phyloP scores from a whole-genome alignment of 2,888 invertebrate species.

The Noctua janthe region DNA sequence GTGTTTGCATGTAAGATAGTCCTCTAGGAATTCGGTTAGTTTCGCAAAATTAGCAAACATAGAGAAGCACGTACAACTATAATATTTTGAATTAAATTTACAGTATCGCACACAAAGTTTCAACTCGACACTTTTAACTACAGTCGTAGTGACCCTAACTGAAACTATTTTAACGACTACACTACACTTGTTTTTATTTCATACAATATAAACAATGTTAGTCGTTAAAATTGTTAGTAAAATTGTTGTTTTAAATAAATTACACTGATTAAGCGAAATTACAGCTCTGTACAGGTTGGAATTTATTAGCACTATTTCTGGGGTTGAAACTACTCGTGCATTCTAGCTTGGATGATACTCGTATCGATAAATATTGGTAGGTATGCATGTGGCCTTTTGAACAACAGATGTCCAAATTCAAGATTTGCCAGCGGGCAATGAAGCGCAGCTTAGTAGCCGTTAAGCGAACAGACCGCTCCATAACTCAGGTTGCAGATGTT shows the following conservation, averaged over 20 bases:
- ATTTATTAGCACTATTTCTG: not conserved
- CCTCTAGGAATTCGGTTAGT: slow-evolving; percentile 10
- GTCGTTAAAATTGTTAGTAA: slow-evolving; percentile 19
- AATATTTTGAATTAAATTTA: slow-evolving; percentile 42
- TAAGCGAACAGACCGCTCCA: not conserved
- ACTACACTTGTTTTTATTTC: slow-evolving; percentile 41
- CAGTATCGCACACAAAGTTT: slow-evolving; percentile 30
- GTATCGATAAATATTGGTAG: not conserved
- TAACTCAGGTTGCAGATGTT: not conserved
- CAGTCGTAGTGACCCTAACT: slow-evolving; percentile 28
- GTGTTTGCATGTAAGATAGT: slow-evolving; percentile 11
- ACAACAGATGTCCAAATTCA: not conserved
- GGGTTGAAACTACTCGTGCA: not conserved
- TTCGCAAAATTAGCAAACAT: slow-evolving; percentile 7
- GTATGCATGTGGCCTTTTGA: not conserved
- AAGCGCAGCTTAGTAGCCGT: not conserved
- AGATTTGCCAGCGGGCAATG: not conserved
- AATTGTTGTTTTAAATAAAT: slow-evolving; percentile 27
- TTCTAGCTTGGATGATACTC: not conserved
- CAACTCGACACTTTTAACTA: slow-evolving; percentile 18
- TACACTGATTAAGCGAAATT: not conserved
- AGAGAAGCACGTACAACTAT: slow-evolving; percentile 38
- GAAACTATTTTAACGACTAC: slow-evolving; percentile 52
- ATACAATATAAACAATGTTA: slow-evolving; percentile 22
- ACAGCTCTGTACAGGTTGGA: not conserved